These are phyloP conservation scores for Syngnathoides biaculeatus DNA, from an alignment of 2,113 vertebrate genomes.

Conservation along the genomic window DNA sequence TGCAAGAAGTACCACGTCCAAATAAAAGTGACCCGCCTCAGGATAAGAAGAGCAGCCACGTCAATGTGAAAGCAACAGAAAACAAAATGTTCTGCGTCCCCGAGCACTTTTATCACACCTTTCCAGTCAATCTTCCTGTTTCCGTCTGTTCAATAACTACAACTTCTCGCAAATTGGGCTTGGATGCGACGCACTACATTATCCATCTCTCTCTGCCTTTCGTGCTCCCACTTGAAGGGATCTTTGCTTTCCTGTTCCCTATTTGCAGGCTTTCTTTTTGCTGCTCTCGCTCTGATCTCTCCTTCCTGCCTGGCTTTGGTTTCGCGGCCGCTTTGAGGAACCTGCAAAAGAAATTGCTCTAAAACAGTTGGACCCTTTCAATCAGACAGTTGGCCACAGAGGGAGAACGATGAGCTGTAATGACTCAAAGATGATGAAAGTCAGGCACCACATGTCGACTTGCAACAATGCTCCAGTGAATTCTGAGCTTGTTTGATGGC, in stretches of 20 bases:
- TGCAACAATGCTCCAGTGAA: slow-evolving; percentile 16
- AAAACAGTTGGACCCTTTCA: slow-evolving; percentile 18
- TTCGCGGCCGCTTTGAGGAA: slow-evolving; percentile 43
- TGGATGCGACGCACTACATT: slow-evolving; percentile 52
- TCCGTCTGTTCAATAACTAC: slow-evolving; percentile 23
- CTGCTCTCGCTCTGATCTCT: slow-evolving; percentile 34
- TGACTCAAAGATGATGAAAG: slow-evolving; percentile 26
- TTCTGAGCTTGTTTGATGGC: slow-evolving; percentile 6
- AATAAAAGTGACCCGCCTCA: slow-evolving; percentile 10
- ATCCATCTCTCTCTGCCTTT: slow-evolving; percentile 71
- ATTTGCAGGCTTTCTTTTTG: slow-evolving; percentile 36
- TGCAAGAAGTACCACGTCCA: background rate
- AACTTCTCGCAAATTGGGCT: slow-evolving; percentile 19
- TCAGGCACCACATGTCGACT: slow-evolving; percentile 17
- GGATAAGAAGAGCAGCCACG: slow-evolving; percentile 2
- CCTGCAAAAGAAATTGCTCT: slow-evolving; percentile 23
- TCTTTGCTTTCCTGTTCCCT: slow-evolving; percentile 28
- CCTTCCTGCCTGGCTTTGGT: slow-evolving; percentile 40
- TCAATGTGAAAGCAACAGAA: slow-evolving; percentile 28
- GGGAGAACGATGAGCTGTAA: slow-evolving; percentile 34
- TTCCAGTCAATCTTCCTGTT: slow-evolving; percentile 21
- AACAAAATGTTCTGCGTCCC: slow-evolving; percentile 31
- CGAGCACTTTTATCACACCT: slow-evolving; percentile 26
- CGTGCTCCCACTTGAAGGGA: slow-evolving; percentile 46
- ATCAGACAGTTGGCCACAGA: slow-evolving; percentile 30